Conservation (phyloP, 2,797 vertebrate genomes). For the Distichodus sexfasciatus region DNA sequence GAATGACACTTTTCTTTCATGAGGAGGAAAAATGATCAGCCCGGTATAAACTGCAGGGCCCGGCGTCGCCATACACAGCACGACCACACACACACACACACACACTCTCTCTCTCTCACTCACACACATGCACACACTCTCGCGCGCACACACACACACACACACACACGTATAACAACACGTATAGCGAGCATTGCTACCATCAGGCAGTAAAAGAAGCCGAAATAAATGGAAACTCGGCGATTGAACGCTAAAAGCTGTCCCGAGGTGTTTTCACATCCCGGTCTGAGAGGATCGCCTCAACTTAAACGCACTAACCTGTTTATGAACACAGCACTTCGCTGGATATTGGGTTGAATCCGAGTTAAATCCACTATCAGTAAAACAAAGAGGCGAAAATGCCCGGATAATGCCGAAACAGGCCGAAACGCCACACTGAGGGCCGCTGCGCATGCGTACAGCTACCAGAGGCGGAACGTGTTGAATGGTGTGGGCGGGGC, state of each 20-base stretch:
- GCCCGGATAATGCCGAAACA: slow-evolving; percentile 86
- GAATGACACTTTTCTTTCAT: slow-evolving; percentile 57
- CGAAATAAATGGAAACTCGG: slow-evolving; percentile 56
- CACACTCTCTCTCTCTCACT: too few relatives aligned
- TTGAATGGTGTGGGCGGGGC: slow-evolving; percentile 16
- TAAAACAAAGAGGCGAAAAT: slow-evolving; percentile 99
- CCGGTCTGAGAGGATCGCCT: slow-evolving; percentile 20
- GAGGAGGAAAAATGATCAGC: slow-evolving; percentile 44
- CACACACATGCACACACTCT: too few relatives aligned
- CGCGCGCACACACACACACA: slow-evolving; percentile 30
- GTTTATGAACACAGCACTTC: slow-evolving; percentile 66
- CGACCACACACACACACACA: slow-evolving; percentile 50
- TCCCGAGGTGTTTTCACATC: slow-evolving; percentile 38
- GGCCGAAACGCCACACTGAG: slow-evolving; percentile 79
- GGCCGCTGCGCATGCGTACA: slow-evolving; percentile 80
- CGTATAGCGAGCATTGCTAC: slow-evolving; percentile 70
- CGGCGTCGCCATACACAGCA: slow-evolving; percentile 69
- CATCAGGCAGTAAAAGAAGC: slow-evolving; percentile 67
- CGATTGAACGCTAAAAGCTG: slow-evolving; percentile 55
- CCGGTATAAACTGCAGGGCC: slow-evolving; percentile 74
- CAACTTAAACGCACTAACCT: slow-evolving; percentile 68
- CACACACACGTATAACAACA: slow-evolving; percentile 62
- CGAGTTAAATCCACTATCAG: slow-evolving; percentile 82
- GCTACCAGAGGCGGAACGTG: neutral
- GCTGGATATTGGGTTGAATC: slow-evolving; percentile 71